A percentile compares a stretch with the other conserved stretches of the same genome.
These are phyloP conservation scores for Paguma larvata DNA, from an alignment of 2,797 vertebrate species.

Conservation along the genomic window DNA sequence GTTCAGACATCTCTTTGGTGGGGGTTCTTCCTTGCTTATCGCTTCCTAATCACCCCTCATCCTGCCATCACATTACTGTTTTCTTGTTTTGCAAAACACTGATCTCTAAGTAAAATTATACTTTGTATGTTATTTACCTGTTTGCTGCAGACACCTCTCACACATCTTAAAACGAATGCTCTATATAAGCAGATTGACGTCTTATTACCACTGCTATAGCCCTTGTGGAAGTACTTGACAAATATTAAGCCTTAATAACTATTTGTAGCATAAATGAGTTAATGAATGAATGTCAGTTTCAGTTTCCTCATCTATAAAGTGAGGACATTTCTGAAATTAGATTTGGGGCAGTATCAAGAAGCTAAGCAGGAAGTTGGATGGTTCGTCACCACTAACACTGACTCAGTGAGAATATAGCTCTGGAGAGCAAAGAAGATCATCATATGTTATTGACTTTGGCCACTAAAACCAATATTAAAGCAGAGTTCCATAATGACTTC, in stretches of 20 bases:
- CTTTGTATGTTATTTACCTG: background rate
- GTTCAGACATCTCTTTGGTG: background rate
- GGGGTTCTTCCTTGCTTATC: background rate
- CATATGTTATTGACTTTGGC: conserved; percentile 17
- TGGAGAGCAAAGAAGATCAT: conserved; percentile 10
- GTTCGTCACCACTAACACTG: background rate
- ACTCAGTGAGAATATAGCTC: background rate
- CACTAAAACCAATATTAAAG: background rate
- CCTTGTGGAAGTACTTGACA: background rate
- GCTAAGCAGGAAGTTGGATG: background rate
- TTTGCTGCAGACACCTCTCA: background rate
- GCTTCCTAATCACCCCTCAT: background rate
- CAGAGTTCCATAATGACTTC: conserved; percentile 43
- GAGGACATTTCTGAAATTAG: conserved; percentile 51
- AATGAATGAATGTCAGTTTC: background rate
- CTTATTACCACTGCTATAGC: background rate
- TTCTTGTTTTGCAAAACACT: background rate
- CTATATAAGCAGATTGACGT: background rate
- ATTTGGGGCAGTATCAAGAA: background rate
- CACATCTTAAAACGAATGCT: background rate
- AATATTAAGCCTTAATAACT: conserved; percentile 44
- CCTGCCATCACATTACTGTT: background rate
- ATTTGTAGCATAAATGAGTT: background rate
- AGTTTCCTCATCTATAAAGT: conserved; percentile 23
- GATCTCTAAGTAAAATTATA: background rate